Evolutionary conservation across 2,797 vertebrate species (phyloP).

Genomic region (Enteromius radiatus): DNA sequence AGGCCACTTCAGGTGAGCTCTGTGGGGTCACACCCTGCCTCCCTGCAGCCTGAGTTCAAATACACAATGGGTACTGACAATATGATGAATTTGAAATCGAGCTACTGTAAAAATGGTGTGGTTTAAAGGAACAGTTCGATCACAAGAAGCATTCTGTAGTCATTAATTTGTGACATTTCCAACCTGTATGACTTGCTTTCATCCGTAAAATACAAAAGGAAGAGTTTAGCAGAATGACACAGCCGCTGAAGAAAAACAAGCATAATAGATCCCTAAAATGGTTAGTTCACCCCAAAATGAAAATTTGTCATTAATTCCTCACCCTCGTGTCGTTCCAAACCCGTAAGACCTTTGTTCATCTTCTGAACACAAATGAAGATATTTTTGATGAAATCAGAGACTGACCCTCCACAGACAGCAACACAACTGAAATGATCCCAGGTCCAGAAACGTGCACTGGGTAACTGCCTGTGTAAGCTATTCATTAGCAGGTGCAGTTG

Average conservation of each 20-base stretch:
- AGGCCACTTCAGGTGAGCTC: conserved; percentile 43
- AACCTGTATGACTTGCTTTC: not conserved
- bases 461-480: too few relatives aligned
- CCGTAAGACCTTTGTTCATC: too few relatives aligned
- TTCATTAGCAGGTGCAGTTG: too few relatives aligned
- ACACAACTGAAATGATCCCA: too few relatives aligned
- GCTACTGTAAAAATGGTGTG: not conserved
- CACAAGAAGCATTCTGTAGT: not conserved
- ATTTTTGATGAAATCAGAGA: too few relatives aligned
- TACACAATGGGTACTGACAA: conserved; percentile 22
- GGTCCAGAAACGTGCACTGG: too few relatives aligned
- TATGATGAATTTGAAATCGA: not conserved
- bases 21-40: conserved; percentile 28
- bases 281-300: too few relatives aligned
- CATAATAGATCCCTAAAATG: not conserved
- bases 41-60: conserved; percentile 1
- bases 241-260: not conserved
- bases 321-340: too few relatives aligned
- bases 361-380: too few relatives aligned
- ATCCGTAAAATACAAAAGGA: not conserved
- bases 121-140: not conserved
- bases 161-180: not conserved
- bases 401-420: too few relatives aligned
- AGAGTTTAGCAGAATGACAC: not conserved
- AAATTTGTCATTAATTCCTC: too few relatives aligned